Percentiles rank a stretch among this genome's conserved stretches.
Evolutionary conservation across 2,888 invertebrate genomes (phyloP).

Genomic region (Lucinisca nassula): DNA sequence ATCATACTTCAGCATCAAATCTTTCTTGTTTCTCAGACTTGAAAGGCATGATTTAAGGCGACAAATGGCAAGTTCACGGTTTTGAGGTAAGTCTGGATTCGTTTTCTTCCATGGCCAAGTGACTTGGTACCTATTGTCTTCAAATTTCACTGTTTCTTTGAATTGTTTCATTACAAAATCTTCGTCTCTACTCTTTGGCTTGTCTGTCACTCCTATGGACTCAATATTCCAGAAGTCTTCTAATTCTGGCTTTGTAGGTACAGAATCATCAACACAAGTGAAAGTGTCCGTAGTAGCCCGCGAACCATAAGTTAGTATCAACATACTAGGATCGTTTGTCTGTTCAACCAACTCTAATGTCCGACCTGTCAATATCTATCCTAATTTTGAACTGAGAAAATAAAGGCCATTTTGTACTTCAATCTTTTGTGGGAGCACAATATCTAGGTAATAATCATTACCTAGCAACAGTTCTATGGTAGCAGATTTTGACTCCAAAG

Average conservation of each 20-base stretch:
- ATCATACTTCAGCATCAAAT: slow-evolving; percentile 20
- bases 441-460: slow-evolving; percentile 24
- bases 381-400: slow-evolving; percentile 11
- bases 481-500: background rate
- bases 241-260: slow-evolving; percentile 5
- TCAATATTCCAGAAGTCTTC: slow-evolving; percentile 44
- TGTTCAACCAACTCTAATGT: background rate
- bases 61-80: too few relatives aligned
- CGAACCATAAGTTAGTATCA: background rate
- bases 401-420: slow-evolving; percentile 18
- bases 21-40: too few relatives aligned
- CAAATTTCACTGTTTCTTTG: slow-evolving; percentile 26
- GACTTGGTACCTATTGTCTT: slow-evolving; percentile 42
- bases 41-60: too few relatives aligned
- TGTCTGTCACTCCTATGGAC: slow-evolving; percentile 25
- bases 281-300: background rate
- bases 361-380: slow-evolving; percentile 17
- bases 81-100: slow-evolving; percentile 18
- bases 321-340: background rate
- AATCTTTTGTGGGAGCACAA: slow-evolving; percentile 6
- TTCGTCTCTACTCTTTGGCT: slow-evolving; percentile 12
- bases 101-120: too few relatives aligned
- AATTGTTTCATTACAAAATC: slow-evolving; percentile 27
- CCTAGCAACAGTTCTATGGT: slow-evolving; percentile 15
- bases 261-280: background rate